Evolutionary conservation across 2,797 vertebrate genomes (phyloP).

Genomic region (Denticeps clupeoides): DNA sequence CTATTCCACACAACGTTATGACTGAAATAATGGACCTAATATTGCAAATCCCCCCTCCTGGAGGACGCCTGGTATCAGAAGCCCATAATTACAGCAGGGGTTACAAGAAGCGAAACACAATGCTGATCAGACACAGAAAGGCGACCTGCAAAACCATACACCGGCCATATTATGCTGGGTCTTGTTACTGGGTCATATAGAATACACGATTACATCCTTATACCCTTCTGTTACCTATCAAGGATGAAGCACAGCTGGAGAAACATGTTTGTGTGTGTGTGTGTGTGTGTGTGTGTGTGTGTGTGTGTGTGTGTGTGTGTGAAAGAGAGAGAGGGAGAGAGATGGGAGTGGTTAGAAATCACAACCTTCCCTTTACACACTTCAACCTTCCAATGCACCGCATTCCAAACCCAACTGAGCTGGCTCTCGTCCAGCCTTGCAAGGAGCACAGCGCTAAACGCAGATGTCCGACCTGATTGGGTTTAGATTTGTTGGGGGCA

Average conservation of each 20-base stretch:
- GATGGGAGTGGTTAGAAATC: neutral
- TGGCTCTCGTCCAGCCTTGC: conserved; percentile 54
- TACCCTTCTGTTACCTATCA: conserved; percentile 4
- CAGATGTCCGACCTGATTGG: conserved; percentile 63
- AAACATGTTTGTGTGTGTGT: neutral
- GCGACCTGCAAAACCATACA: conserved; percentile 21
- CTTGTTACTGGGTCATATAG: conserved; percentile 15
- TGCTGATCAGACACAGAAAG: conserved; percentile 23
- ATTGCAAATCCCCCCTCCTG: too few species aligned
- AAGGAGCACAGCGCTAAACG: conserved; percentile 61
- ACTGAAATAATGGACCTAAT: too few species aligned
- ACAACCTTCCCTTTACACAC: conserved; percentile 3
- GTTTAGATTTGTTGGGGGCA: conserved; percentile 36
- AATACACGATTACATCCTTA: conserved; percentile 28
- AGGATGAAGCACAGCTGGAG: neutral
- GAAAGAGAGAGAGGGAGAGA: neutral
- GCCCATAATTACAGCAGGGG: conserved; percentile 22
- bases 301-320: neutral
- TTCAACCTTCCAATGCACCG: conserved; percentile 27
- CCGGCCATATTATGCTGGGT: conserved; percentile 7
- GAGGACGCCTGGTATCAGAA: too few species aligned
- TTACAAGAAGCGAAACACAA: conserved; percentile 29
- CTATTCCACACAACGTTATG: too few species aligned
- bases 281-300: conserved; percentile 3
- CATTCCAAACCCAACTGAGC: conserved; percentile 55